A percentile compares a stretch with the other conserved stretches of the same genome.
Conservation (phyloP, 2,113 vertebrate genomes). For the Symphodus melops region DNA sequence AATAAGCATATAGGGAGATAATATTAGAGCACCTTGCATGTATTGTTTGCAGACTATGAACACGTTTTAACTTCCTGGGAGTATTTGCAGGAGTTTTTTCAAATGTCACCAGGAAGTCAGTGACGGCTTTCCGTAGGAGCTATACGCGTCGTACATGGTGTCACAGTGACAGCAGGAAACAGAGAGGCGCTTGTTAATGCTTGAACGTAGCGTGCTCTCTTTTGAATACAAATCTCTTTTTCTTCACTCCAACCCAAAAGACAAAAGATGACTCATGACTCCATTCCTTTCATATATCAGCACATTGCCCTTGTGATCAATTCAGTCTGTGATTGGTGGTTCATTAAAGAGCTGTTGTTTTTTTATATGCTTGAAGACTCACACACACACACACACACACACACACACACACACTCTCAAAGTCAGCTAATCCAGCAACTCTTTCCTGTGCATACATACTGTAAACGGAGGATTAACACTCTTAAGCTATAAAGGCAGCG, state of each 20-base stretch:
- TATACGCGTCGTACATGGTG: background rate
- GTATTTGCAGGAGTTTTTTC: background rate
- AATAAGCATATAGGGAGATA: too few species aligned
- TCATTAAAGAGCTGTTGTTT: constrained; percentile 40
- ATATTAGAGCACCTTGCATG: too few species aligned
- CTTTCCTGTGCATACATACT: constrained; percentile 45
- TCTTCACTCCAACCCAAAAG: background rate
- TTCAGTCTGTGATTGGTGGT: constrained; percentile 10
- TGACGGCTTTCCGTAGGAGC: background rate
- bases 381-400: background rate
- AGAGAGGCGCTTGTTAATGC: background rate
- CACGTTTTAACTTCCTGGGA: background rate
- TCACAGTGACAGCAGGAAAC: background rate
- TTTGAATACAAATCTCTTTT: background rate
- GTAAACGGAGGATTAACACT: constrained; percentile 61
- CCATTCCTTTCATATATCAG: constrained; percentile 24
- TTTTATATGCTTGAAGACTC: constrained; percentile 18
- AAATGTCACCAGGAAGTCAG: background rate
- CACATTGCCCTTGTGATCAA: constrained; percentile 36
- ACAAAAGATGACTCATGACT: constrained; percentile 1
- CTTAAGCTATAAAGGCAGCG: constrained; percentile 39
- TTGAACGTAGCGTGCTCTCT: background rate
- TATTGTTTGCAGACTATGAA: background rate
- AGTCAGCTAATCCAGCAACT: constrained; percentile 30
- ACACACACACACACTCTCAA: constrained; percentile 1